These are phyloP conservation scores for Thunnus albacares DNA, from an alignment of 2,797 vertebrate species.

Conservation along the genomic window DNA sequence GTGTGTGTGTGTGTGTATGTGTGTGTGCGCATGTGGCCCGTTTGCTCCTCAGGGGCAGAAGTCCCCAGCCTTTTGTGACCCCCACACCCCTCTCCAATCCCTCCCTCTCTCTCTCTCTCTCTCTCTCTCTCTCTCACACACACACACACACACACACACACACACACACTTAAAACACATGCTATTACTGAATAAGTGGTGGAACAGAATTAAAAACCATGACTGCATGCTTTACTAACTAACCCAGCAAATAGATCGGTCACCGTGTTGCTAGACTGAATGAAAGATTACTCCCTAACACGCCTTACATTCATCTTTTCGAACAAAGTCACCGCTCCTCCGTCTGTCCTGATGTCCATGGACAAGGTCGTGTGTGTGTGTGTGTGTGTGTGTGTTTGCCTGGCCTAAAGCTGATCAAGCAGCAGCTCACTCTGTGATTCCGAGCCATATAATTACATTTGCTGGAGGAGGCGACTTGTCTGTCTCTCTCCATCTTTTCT, in stretches of 20 bases:
- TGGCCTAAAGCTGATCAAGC: conserved; percentile 49
- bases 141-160: neutral
- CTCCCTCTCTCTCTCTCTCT: too few relatives aligned
- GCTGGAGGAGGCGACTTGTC: conserved; percentile 55
- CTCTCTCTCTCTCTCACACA: neutral
- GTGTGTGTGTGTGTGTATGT: conserved; percentile 7
- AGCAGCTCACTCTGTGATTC: conserved; percentile 43
- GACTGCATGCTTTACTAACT: conserved; percentile 24
- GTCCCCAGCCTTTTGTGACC: conserved; percentile 24
- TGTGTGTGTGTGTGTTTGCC: conserved; percentile 13
- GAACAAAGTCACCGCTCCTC: neutral
- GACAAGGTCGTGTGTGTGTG: conserved; percentile 50
- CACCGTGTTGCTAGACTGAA: conserved; percentile 24
- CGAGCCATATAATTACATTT: conserved; percentile 64
- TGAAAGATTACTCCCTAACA: neutral
- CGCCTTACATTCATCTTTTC: neutral
- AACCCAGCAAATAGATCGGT: conserved; percentile 16
- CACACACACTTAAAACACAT: neutral
- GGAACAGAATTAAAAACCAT: conserved; percentile 43
- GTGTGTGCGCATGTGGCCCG: conserved; percentile 30
- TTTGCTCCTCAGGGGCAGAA: conserved; percentile 28
- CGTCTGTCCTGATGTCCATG: conserved; percentile 12
- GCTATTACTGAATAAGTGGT: conserved; percentile 30
- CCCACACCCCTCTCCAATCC: neutral
- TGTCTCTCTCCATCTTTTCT: conserved; percentile 48